Conservation (phyloP, 2,113 vertebrate species). For the Forbesichthys agassizii region DNA sequence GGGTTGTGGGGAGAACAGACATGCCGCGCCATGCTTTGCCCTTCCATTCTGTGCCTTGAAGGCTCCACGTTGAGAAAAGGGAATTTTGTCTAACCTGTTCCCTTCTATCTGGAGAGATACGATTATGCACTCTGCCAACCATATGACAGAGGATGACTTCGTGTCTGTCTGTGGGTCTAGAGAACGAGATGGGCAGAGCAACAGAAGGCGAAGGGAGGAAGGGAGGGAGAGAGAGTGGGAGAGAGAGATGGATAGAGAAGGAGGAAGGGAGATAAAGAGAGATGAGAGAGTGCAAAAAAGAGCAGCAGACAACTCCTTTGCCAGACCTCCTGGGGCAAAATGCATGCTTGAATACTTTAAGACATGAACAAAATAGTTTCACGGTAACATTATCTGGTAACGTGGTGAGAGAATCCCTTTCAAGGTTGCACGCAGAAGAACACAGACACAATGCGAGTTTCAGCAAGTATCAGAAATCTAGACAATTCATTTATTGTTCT, state of each 20-base stretch:
- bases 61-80: constrained; percentile 60
- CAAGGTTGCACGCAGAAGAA: constrained; percentile 69
- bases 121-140: constrained; percentile 62
- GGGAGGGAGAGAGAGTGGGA: constrained; percentile 35
- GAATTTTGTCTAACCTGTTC: constrained; percentile 75
- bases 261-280: constrained; percentile 23
- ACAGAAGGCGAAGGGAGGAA: constrained; percentile 22
- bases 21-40: constrained; percentile 65
- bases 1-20: constrained; percentile 40
- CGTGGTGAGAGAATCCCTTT: constrained; percentile 73
- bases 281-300: constrained; percentile 45
- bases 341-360: constrained; percentile 79
- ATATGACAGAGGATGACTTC: constrained; percentile 60
- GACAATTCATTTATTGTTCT: constrained; percentile 70
- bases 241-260: constrained; percentile 3
- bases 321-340: constrained; percentile 81
- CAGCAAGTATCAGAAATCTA: constrained; percentile 58
- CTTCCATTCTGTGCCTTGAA: constrained; percentile 56
- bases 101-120: constrained; percentile 66
- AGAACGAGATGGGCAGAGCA: constrained; percentile 4
- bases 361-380: constrained; percentile 72
- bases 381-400: constrained; percentile 75
- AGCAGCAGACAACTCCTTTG: constrained; percentile 70
- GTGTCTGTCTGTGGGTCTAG: constrained; percentile 37
- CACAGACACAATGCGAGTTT: constrained; percentile 65